phyloP scores from a whole-genome alignment of 92 coral and sea anemone species.

The Umimayanthus kanabou region DNA sequence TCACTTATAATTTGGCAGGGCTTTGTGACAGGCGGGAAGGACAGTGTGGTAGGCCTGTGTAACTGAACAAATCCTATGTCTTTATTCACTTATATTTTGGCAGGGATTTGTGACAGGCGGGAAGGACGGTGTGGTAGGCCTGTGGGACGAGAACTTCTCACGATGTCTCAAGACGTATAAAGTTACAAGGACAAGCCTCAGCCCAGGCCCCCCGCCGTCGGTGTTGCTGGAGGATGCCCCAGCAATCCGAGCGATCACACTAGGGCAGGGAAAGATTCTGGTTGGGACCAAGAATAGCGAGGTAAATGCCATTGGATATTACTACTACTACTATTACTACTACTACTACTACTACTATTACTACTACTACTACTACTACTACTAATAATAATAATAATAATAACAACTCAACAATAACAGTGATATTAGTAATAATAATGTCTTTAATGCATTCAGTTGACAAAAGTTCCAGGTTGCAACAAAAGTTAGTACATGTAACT shows the following conservation, averaged over 20 bases:
- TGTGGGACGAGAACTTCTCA: constrained; percentile 93
- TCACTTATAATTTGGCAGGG: too few species aligned
- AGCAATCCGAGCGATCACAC: constrained; percentile 90
- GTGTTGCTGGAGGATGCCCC: constrained; percentile 84
- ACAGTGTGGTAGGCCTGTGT: constrained; percentile 58
- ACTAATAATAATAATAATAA: too few species aligned
- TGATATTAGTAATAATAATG: too few species aligned
- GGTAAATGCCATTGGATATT: constrained; percentile 50
- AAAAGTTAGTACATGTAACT: too few species aligned
- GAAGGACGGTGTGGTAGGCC: constrained; percentile 90
- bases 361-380: too few species aligned
- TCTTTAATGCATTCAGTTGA: too few species aligned
- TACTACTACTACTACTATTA: too few species aligned
- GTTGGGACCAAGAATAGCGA: constrained; percentile 97
- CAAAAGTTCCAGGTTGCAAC: too few species aligned
- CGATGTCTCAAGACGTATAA: constrained; percentile 96
- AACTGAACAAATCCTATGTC: not conserved
- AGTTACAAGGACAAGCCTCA: constrained; percentile 78
- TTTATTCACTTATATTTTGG: not conserved
- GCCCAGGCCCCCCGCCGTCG: constrained; percentile 77
- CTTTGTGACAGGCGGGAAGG: constrained; percentile 98
- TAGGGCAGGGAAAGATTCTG: constrained; percentile 93
- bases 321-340: too few species aligned
- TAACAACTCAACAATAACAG: too few species aligned
- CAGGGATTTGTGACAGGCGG: constrained; percentile 99